Evolutionary conservation across 1,140 invertebrate species (phyloP), one percentile per base, ranked within the genome.

Genomic region (Lepeophtheirus salmonis): DNA sequence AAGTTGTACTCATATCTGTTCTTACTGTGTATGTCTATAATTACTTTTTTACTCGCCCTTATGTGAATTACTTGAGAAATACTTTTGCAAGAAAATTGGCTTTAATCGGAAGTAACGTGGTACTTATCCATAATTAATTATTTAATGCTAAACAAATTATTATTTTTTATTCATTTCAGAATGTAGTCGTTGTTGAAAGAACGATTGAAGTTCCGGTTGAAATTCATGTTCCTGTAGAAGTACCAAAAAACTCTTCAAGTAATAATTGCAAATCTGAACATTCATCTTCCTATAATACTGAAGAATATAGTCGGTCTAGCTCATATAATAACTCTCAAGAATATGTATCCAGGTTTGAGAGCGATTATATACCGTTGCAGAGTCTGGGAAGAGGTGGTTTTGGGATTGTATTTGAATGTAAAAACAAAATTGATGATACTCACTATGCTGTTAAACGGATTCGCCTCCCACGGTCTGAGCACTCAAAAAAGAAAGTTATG

Each of bases 371-470:
- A 23, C 80, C 84, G 4, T 70, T 94, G 26, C 74, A 80, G 61
- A 83, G 85, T 65, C 73, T 97, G 0, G 91, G 91, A 0, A 81
- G 80, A 67, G 92, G 94, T n/a, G 94, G 91, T 0, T 97, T 95
- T 74, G 94, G 94, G 0, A 82, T 96, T 18, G 94, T 98, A 0
- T 97, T 96, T 73, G 85, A 96, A 71, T 89, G 86, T 0, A 83
- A 79, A 69, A 95, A 97, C 70, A 91, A 88, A 72, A 81, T 96
- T 57, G 94, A 98, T 70, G 86, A 95, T 67, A 84, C 86, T 66
- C 77, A 82, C 64, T 97, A 97, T 75, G 94, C 94, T 18, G 81
- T 98, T 0, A 97, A 98, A 74, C 79, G 91, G 66, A 63, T 57
- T 48, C 63, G 25, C 62, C 60, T 64, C 68, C 70, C 30, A 56